These are phyloP conservation scores for Poeciliopsis retropinna DNA, from an alignment of 2,113 vertebrate genomes.

Conservation along the genomic window DNA sequence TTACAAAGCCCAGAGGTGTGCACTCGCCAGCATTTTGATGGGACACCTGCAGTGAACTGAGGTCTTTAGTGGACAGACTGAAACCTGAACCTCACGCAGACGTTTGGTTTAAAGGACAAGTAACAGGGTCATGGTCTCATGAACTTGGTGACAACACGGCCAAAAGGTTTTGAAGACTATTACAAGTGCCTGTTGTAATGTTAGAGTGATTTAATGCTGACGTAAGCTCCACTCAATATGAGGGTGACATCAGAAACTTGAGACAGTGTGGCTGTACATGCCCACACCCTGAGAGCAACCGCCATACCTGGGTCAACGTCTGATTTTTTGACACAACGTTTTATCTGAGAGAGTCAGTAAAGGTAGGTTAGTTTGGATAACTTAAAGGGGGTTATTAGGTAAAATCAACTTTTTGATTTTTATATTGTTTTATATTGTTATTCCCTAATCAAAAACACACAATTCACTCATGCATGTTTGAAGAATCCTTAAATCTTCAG, in stretches of 20 bases:
- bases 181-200: conserved; percentile 69
- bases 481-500: no score
- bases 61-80: conserved; percentile 78
- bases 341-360: conserved; percentile 4
- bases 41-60: conserved; percentile 83
- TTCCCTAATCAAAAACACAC: no score
- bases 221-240: conserved; percentile 55
- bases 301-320: conserved; percentile 26
- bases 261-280: conserved; percentile 20
- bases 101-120: conserved; percentile 30
- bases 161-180: conserved; percentile 72
- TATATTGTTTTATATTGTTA: no score
- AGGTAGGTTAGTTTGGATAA: not conserved
- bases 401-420: no score
- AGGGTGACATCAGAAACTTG: conserved; percentile 45
- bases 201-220: conserved; percentile 60
- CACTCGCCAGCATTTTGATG: conserved; percentile 75
- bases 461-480: no score
- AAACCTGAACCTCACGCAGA: conserved; percentile 72
- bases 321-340: conserved; percentile 12
- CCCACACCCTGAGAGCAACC: not conserved
- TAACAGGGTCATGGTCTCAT: conserved; percentile 25
- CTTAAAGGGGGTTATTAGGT: no score
- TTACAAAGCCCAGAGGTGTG: conserved; percentile 66
- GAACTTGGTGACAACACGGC: conserved; percentile 54